Evolutionary conservation across 2,113 vertebrate species (phyloP).

Genomic region (Ovibos moschatus): DNA sequence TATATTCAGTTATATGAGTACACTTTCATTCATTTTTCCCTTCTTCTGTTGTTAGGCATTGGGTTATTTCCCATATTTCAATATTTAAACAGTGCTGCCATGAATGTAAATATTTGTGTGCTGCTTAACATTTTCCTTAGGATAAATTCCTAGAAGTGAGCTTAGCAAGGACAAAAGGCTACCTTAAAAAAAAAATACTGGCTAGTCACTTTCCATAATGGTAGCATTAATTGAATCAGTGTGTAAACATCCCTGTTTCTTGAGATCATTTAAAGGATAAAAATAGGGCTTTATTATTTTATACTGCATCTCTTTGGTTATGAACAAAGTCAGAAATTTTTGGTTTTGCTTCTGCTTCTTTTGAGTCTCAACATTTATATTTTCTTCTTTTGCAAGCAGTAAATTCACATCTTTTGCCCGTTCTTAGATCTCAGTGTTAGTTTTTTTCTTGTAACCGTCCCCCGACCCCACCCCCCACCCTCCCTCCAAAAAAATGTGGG

Average conservation of each 20-base stretch:
- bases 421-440: not conserved
- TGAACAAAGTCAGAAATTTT: not conserved
- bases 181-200: not conserved
- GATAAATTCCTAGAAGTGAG: constrained; percentile 39
- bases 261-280: not conserved
- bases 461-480: not conserved
- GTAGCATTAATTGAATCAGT: not conserved
- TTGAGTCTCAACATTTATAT: not conserved
- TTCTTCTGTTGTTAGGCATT: constrained; percentile 1
- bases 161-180: not conserved
- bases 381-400: not conserved
- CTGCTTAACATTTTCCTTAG: not conserved
- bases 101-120: constrained; percentile 35
- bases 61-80: constrained; percentile 19
- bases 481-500: not conserved
- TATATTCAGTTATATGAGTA: not conserved
- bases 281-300: not conserved
- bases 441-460: not conserved
- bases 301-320: not conserved
- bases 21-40: not conserved
- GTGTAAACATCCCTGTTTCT: not conserved
- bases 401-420: not conserved
- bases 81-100: not conserved
- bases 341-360: not conserved
- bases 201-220: not conserved